These are phyloP conservation scores for Strix uralensis DNA, from an alignment of 2,113 vertebrate genomes.

Conservation along the genomic window DNA sequence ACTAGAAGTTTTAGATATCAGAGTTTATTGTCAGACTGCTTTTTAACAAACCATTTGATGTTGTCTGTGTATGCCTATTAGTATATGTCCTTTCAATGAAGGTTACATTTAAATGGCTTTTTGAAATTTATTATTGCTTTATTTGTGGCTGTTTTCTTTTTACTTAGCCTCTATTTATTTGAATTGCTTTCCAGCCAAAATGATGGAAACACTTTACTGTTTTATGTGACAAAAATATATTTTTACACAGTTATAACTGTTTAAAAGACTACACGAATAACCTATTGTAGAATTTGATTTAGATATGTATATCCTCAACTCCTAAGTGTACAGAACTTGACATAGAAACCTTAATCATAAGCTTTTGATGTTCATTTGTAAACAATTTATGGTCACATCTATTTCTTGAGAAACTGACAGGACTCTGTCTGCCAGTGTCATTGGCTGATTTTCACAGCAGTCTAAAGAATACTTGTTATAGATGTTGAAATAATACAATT, in stretches of 20 bases:
- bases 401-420: not conserved
- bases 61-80: not conserved
- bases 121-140: not conserved
- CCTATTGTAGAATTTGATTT: not conserved
- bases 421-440: not conserved
- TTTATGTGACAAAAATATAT: not conserved
- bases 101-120: not conserved
- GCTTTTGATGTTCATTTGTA: not conserved
- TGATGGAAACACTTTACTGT: not conserved
- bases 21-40: not conserved
- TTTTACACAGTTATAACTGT: not conserved
- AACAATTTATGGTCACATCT: not conserved
- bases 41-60: not conserved
- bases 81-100: not conserved
- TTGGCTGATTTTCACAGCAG: not conserved
- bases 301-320: not conserved
- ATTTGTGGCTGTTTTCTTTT: not conserved
- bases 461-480: not conserved
- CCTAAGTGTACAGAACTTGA: not conserved
- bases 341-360: not conserved
- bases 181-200: not conserved
- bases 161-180: not conserved
- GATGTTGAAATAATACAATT: not conserved
- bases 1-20: not conserved
- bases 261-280: not conserved